Evolutionary conservation across 1,140 invertebrate species (phyloP), one percentile per base, ranked within the genome.

Genomic region (Drosophila parvula): DNA sequence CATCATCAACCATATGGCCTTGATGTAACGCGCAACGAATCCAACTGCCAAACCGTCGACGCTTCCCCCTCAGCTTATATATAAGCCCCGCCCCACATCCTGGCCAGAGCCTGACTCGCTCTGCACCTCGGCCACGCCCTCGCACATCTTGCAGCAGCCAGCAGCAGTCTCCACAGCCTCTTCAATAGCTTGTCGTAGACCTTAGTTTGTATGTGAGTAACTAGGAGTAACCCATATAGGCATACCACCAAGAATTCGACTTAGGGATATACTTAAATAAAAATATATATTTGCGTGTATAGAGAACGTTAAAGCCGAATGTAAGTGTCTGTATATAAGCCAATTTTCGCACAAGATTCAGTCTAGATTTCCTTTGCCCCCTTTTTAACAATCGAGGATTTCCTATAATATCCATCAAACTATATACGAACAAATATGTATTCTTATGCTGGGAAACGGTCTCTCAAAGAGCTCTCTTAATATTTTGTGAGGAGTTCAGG

Each of bases 31-130:
- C 77, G 83, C 83, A 88, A 88, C 83, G 82, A 86, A 86, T 82
- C 82, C 79, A 89, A 89, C 84, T 89, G 84, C 84, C 84, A 89
- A 86, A 86, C 68, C 51, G 36, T 71, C 68, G 36, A 77, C 55
- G 84, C 83, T 86, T 83, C 84, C 83, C 50, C 76, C 58, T 80
- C 60, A 78, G 71, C 78, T 81, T 81, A 48, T 22, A 64, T 38
- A 36, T 57, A 64, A 53, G 34, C 41, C 48, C 45, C 61, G 41
- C 48, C 45, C 61, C 38, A 32, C 22, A 63, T 50, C 18, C 45
- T 36, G 64, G 64, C 64, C 28, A 34, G 30, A 10, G 32, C 36
- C 34, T 16, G 45, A 34, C 41, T 14, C 36, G 11, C 32, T 70
- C 45, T 41, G 64, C 43, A 41, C 53, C 41, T 40, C 50, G 65